Percentiles rank a stretch among this genome's conserved stretches.
phyloP scores from a whole-genome alignment of 2,888 invertebrate species.

The Agrypnus murinus region DNA sequence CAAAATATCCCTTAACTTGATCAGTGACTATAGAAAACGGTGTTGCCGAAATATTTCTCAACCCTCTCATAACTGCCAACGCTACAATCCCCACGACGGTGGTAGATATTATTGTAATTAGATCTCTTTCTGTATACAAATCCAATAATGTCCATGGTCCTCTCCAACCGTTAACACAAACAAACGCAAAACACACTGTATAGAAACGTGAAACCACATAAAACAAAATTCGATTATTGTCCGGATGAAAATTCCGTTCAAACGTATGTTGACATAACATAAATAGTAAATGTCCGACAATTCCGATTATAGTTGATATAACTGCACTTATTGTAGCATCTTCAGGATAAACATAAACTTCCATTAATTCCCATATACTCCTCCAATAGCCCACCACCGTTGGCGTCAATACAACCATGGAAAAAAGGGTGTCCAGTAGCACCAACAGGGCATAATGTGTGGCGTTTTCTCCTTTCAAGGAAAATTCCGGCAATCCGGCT shows the following conservation, averaged over 20 bases:
- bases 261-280: conserved; percentile 80
- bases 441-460: conserved; percentile 75
- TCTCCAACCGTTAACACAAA: conserved; percentile 92
- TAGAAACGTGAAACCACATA: conserved; percentile 83
- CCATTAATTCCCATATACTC: conserved; percentile 88
- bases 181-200: conserved; percentile 83
- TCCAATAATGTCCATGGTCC: conserved; percentile 88
- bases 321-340: conserved; percentile 77
- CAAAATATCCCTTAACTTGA: conserved; percentile 85
- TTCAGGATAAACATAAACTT: conserved; percentile 80
- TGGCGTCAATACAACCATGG: conserved; percentile 84
- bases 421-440: conserved; percentile 82
- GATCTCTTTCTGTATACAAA: conserved; percentile 78
- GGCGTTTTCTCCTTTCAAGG: conserved; percentile 75
- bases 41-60: conserved; percentile 87
- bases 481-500: conserved; percentile 77
- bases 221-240: conserved; percentile 80
- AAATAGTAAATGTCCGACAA: conserved; percentile 81
- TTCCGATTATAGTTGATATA: conserved; percentile 81
- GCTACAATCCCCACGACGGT: conserved; percentile 80
- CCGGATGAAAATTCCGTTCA: conserved; percentile 77
- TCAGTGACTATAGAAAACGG: conserved; percentile 88
- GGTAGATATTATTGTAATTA: conserved; percentile 76
- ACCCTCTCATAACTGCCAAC: conserved; percentile 79
- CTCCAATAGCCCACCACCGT: conserved; percentile 91